phyloP scores from a whole-genome alignment of 2,113 vertebrate species.

The Spilogale gracilis region DNA sequence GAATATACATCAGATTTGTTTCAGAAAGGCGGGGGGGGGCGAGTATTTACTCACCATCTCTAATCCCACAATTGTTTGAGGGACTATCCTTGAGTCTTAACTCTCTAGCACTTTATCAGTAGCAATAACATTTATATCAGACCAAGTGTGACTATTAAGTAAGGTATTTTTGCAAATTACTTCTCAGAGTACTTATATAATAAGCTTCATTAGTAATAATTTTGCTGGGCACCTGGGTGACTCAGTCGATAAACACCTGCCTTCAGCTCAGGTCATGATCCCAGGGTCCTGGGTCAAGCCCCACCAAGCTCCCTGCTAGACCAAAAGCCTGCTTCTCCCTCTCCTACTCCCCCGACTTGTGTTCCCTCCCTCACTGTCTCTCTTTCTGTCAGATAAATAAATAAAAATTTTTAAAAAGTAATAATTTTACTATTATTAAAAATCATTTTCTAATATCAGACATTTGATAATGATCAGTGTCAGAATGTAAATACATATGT shows the following conservation, averaged over 20 bases:
- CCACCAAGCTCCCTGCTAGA: no score
- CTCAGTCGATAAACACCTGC: no score
- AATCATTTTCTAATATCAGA: not conserved
- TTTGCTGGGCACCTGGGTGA: not conserved
- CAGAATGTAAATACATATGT: not conserved
- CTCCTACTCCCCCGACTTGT: no score
- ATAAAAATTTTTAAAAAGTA: not conserved
- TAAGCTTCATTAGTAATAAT: not conserved
- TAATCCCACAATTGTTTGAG: not conserved
- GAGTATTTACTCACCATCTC: not conserved
- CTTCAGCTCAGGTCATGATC: no score
- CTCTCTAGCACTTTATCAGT: not conserved
- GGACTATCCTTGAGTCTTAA: not conserved
- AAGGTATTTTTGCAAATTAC: not conserved
- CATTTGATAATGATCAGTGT: not conserved
- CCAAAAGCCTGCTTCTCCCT: no score
- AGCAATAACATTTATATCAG: not conserved
- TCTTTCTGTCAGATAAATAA: no score
- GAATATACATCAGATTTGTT: not conserved
- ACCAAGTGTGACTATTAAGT: not conserved
- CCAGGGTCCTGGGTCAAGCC: no score
- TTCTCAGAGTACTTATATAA: not conserved
- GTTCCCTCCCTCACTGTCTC: no score
- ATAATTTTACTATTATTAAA: not conserved
- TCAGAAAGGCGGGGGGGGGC: rapidly evolving